A percentile compares a stretch with the other conserved stretches of the same genome.
These are phyloP conservation scores for Ecdyonurus torrentis DNA, from an alignment of 2,888 invertebrate species.

Conservation along the genomic window DNA sequence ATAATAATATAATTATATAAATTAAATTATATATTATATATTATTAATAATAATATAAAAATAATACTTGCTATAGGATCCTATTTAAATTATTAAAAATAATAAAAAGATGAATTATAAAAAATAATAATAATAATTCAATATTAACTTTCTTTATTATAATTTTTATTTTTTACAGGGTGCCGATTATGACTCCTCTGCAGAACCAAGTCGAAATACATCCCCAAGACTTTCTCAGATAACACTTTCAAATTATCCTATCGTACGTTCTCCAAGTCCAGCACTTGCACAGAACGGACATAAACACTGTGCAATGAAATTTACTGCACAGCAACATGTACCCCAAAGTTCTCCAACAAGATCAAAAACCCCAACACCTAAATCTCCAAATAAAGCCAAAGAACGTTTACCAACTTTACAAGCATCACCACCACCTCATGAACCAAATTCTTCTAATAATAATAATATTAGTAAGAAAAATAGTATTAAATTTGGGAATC, in stretches of 20 bases:
- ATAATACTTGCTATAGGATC: no score
- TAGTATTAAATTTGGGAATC: background rate
- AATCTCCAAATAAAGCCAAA: background rate
- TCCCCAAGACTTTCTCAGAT: background rate
- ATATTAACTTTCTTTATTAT: no score
- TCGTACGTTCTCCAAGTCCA: no score
- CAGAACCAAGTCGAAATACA: background rate
- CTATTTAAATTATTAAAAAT: no score
- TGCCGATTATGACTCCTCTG: background rate
- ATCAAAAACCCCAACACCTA: background rate
- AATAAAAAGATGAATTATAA: no score
- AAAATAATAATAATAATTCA: no score
- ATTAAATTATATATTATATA: no score
- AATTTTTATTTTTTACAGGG: background rate
- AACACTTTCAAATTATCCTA: no score
- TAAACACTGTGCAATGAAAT: background rate
- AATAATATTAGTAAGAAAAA: no score
- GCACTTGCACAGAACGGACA: background rate
- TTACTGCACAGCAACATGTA: background rate
- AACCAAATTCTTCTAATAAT: no score
- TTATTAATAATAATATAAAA: no score
- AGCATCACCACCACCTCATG: background rate
- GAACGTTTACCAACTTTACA: background rate
- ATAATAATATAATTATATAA: no score
- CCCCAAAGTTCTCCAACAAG: background rate